phyloP scores from a whole-genome alignment of 2,797 vertebrate genomes.

The Lerista edwardsae region DNA sequence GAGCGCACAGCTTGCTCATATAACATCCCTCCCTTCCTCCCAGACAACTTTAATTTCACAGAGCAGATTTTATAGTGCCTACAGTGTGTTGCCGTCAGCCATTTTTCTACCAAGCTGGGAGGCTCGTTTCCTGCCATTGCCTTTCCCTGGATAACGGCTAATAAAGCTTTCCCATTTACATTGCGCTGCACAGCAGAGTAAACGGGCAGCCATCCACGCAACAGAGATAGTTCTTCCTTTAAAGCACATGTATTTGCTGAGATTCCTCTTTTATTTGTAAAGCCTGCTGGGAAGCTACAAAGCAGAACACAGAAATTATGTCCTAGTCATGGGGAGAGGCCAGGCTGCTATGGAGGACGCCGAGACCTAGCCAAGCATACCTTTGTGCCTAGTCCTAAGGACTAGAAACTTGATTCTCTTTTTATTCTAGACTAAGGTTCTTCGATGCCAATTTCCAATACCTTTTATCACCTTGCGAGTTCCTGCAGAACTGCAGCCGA shows the following conservation, averaged over 20 bases:
- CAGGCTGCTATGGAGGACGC: background rate
- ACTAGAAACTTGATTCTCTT: background rate
- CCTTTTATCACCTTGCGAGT: too few species aligned
- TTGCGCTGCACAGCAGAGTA: background rate
- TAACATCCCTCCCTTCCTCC: background rate
- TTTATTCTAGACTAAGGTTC: background rate
- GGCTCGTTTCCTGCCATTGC: background rate
- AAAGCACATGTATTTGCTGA: background rate
- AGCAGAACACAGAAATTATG: background rate
- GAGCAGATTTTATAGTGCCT: background rate
- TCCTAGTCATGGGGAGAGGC: background rate
- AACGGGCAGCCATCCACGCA: background rate
- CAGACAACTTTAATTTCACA: background rate
- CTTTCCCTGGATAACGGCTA: background rate
- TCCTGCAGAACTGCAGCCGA: too few species aligned
- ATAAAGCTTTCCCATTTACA: background rate
- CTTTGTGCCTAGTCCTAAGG: too few species aligned
- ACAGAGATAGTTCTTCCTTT: background rate
- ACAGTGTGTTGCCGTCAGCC: background rate
- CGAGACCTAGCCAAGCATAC: too few species aligned
- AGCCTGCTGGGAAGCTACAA: background rate
- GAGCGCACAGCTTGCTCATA: background rate
- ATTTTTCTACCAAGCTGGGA: background rate
- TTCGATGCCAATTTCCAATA: too few species aligned
- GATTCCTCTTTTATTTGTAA: background rate